These are phyloP conservation scores for Synchiropus splendidus DNA, from an alignment of 2,113 vertebrate genomes.

Conservation along the genomic window DNA sequence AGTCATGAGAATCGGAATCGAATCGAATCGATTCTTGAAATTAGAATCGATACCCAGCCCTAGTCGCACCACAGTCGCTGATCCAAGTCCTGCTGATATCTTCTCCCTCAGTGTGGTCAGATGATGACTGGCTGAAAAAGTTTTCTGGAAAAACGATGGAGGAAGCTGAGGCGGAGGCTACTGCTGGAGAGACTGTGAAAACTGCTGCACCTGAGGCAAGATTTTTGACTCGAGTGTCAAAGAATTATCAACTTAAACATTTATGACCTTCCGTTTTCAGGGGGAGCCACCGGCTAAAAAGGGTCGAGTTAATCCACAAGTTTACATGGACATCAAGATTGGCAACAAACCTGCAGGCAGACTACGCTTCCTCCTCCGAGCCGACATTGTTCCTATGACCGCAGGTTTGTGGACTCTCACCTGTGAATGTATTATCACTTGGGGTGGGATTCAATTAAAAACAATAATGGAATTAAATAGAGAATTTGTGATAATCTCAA, in stretches of 20 bases:
- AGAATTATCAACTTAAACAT: too few species aligned
- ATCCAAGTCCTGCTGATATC: not conserved
- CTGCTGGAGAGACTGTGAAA: slow-evolving; percentile 59
- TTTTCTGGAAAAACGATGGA: slow-evolving; percentile 93
- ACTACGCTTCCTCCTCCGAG: slow-evolving; percentile 82
- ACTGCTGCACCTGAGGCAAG: slow-evolving; percentile 73
- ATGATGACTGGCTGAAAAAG: slow-evolving; percentile 97
- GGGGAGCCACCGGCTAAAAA: slow-evolving; percentile 83
- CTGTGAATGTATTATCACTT: too few species aligned
- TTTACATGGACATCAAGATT: slow-evolving; percentile 97
- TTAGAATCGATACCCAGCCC: too few species aligned
- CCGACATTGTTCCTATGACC: slow-evolving; percentile 93
- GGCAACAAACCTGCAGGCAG: slow-evolving; percentile 88
- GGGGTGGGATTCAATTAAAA: too few species aligned
- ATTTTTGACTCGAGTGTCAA: not conserved
- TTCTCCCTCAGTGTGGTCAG: slow-evolving; percentile 81
- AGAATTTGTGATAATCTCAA: too few species aligned
- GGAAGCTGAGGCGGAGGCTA: slow-evolving; percentile 75
- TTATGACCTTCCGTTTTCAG: slow-evolving; percentile 54
- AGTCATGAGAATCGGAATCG: too few species aligned
- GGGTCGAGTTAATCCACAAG: slow-evolving; percentile 82
- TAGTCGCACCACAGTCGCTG: not conserved
- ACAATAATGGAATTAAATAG: too few species aligned
- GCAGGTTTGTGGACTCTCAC: slow-evolving; percentile 75
- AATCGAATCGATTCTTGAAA: too few species aligned